Evolutionary conservation across 2,888 invertebrate genomes (phyloP).

Genomic region (Cantharis nigra): DNA sequence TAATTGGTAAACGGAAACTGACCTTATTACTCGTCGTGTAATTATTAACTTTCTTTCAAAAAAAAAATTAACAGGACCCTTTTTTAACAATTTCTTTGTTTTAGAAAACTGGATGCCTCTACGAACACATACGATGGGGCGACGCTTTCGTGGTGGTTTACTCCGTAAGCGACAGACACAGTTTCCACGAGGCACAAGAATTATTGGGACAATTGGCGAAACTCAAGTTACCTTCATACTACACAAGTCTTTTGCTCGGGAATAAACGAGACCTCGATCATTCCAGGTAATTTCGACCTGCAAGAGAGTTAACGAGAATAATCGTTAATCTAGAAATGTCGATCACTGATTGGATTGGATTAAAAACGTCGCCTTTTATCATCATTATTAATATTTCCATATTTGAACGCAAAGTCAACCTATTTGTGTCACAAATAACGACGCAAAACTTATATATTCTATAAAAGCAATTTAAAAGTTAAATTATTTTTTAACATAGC

Average conservation of each 20-base stretch:
- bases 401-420: constrained; percentile 14
- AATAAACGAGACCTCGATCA: constrained; percentile 83
- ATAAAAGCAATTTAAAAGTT: background rate
- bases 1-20: background rate
- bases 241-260: constrained; percentile 76
- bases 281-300: constrained; percentile 63
- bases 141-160: constrained; percentile 83
- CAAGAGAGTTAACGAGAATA: background rate
- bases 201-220: constrained; percentile 72
- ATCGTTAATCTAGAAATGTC: constrained; percentile 13
- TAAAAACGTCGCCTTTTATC: background rate
- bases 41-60: background rate
- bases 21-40: background rate
- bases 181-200: constrained; percentile 76
- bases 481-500: background rate
- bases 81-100: constrained; percentile 43
- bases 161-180: constrained; percentile 76
- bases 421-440: constrained; percentile 15
- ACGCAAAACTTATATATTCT: background rate
- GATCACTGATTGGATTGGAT: constrained; percentile 1
- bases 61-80: no score
- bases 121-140: constrained; percentile 80
- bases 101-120: constrained; percentile 74
- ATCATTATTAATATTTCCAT: constrained; percentile 11
- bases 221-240: constrained; percentile 74